Percentiles rank a stretch among this genome's conserved stretches.
Evolutionary conservation across 2,797 vertebrate genomes (phyloP).

Genomic region (Crax fasciolata): DNA sequence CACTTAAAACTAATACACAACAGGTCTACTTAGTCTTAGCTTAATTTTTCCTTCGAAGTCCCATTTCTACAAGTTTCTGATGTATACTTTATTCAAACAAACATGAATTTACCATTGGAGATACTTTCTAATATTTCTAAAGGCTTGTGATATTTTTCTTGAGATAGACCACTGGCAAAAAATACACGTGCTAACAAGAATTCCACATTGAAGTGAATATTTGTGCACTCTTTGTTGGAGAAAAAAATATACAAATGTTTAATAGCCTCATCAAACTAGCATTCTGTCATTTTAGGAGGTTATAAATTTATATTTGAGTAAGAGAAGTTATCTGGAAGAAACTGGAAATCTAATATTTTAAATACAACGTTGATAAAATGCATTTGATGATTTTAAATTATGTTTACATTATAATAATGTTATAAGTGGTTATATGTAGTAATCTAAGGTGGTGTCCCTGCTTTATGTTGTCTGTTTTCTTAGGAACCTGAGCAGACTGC

Average conservation of each 20-base stretch:
- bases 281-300: background rate
- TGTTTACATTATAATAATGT: conserved; percentile 73
- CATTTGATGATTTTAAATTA: conserved; percentile 55
- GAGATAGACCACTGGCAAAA: background rate
- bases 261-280: background rate
- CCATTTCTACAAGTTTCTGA: conserved; percentile 7
- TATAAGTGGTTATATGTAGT: conserved; percentile 74
- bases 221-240: background rate
- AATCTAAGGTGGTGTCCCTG: conserved; percentile 37
- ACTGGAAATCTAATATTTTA: conserved; percentile 74
- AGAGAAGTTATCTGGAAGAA: conserved; percentile 55
- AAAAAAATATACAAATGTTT: background rate
- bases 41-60: conserved; percentile 16
- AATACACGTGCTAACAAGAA: background rate
- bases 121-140: conserved; percentile 23
- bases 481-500: conserved; percentile 57
- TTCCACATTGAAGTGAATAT: background rate
- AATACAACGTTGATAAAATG: conserved; percentile 36
- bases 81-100: conserved; percentile 35
- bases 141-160: background rate
- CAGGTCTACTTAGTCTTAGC: conserved; percentile 18
- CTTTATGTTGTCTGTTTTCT: conserved; percentile 64
- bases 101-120: background rate
- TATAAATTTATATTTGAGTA: background rate
- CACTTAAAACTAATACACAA: background rate